phyloP scores from a whole-genome alignment of 2,797 vertebrate genomes.

The Scyliorhinus canicula region DNA sequence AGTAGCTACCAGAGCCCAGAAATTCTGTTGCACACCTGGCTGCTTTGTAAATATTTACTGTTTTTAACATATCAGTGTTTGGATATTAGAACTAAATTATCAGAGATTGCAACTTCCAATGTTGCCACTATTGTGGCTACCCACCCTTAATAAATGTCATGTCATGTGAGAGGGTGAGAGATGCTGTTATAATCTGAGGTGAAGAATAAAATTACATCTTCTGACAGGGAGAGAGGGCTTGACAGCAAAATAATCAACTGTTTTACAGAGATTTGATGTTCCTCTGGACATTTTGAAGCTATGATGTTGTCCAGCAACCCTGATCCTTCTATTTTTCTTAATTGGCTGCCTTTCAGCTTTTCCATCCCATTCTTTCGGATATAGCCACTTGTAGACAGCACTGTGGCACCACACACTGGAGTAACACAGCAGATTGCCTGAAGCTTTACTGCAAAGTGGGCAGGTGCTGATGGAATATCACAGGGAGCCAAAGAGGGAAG shows the following conservation, averaged over 20 bases:
- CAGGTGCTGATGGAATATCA: not conserved
- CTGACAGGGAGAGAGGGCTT: not conserved
- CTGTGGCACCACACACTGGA: not conserved
- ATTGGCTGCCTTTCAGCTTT: not conserved
- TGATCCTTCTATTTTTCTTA: not conserved
- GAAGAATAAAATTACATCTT: not conserved
- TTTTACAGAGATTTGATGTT: not conserved
- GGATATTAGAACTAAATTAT: not conserved
- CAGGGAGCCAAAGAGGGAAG: not conserved
- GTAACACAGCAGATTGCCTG: not conserved
- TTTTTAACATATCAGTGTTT: not conserved
- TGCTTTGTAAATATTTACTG: not conserved
- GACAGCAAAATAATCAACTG: not conserved
- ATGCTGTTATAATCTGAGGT: not conserved
- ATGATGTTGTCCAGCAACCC: not conserved
- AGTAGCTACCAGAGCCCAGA: not conserved
- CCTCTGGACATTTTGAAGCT: not conserved
- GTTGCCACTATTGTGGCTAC: not conserved
- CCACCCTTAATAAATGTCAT: not conserved
- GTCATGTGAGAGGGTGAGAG: not conserved
- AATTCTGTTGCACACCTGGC: not conserved
- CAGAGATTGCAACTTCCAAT: not conserved
- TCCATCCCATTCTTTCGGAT: not conserved
- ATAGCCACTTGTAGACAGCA: not conserved
- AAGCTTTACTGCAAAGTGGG: not conserved